A percentile compares a stretch with the other conserved stretches of the same genome.
Conservation (phyloP, 2,113 vertebrate species). For the Micronycteris hirsuta region DNA sequence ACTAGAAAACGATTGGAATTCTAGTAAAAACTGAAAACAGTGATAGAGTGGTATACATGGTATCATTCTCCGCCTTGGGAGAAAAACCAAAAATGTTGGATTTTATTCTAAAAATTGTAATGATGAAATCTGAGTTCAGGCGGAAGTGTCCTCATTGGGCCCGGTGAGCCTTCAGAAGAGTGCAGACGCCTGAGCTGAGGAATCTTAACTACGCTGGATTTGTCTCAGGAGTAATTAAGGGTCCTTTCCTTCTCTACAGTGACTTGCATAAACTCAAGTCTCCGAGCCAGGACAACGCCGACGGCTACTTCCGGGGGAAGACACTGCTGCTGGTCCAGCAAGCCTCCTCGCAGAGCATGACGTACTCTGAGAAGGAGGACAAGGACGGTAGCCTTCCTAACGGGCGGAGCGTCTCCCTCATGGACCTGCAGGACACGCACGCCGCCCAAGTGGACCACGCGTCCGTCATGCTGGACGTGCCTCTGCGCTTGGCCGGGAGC, state of each 20-base stretch:
- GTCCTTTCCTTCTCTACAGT: conserved; percentile 75
- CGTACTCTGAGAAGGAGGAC: conserved; percentile 88
- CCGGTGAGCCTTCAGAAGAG: background rate
- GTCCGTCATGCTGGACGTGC: conserved; percentile 82
- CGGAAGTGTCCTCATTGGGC: conserved; percentile 4
- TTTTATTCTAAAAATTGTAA: conserved; percentile 24
- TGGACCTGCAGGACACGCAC: conserved; percentile 93
- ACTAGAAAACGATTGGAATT: background rate
- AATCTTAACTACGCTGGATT: background rate
- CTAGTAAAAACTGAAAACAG: background rate
- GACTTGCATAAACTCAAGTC: conserved; percentile 87
- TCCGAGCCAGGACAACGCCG: conserved; percentile 83
- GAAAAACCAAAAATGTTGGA: background rate
- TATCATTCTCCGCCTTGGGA: background rate
- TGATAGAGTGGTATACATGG: background rate
- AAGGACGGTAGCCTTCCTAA: conserved; percentile 84
- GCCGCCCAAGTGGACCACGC: conserved; percentile 64
- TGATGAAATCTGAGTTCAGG: conserved; percentile 9
- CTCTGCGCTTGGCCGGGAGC: conserved; percentile 86
- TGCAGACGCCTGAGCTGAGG: conserved; percentile 37
- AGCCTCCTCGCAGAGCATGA: conserved; percentile 85
- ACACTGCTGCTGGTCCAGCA: conserved; percentile 86
- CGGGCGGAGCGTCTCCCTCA: conserved; percentile 93
- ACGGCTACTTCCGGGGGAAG: conserved; percentile 83
- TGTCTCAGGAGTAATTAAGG: conserved; percentile 60